Evolutionary conservation across 2,797 vertebrate species (phyloP).

Genomic region (Gorsachius magnificus): DNA sequence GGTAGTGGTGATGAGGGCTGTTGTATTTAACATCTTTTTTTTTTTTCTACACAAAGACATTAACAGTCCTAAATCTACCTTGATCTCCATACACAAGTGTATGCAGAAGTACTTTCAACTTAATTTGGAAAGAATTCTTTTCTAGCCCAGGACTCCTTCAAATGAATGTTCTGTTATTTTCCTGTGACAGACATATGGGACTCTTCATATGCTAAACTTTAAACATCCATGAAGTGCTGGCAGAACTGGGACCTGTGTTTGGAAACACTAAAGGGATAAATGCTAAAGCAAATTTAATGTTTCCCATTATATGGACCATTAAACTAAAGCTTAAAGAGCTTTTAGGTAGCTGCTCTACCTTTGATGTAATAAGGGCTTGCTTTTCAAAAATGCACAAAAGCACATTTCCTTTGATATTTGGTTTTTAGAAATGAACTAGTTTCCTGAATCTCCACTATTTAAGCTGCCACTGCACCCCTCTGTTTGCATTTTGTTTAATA

Average conservation of each 20-base stretch:
- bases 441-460: not conserved
- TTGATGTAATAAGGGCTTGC: not conserved
- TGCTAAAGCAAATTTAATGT: not conserved
- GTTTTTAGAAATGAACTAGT: not conserved
- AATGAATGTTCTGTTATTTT: not conserved
- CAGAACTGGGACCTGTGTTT: not conserved
- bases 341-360: not conserved
- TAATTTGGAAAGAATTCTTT: not conserved
- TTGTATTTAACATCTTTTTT: not conserved
- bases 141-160: not conserved
- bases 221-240: not conserved
- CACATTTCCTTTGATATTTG: not conserved
- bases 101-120: not conserved
- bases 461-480: not conserved
- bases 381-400: not conserved
- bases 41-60: not conserved
- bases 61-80: not conserved
- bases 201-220: not conserved
- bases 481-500: not conserved
- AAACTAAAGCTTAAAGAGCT: not conserved
- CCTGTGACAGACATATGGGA: not conserved
- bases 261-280: constrained; percentile 7
- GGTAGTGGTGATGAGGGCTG: not conserved
- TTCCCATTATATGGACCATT: not conserved
- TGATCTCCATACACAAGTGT: not conserved